Conservation (phyloP, 2,797 vertebrate species). For the Antrozous pallidus region DNA sequence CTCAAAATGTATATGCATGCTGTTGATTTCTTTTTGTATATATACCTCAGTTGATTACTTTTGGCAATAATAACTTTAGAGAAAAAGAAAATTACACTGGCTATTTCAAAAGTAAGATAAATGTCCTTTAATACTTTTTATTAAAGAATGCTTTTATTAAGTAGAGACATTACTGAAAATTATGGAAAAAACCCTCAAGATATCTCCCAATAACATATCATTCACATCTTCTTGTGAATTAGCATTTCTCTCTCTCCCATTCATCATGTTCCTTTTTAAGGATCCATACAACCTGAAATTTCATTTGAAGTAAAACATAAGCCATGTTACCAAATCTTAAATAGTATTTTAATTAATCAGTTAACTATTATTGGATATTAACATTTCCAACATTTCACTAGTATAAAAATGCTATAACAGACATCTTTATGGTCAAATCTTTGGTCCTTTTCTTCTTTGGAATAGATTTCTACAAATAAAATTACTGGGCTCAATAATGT, state of each 20-base stretch:
- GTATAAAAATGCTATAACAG: not conserved
- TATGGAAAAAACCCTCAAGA: not conserved
- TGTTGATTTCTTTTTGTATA: not conserved
- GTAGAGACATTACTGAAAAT: not conserved
- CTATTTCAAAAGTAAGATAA: not conserved
- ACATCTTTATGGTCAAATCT: not conserved
- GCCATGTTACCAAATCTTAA: not conserved
- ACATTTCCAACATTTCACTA: not conserved
- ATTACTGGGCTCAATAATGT: not conserved
- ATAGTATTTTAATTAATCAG: not conserved
- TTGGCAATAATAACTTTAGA: not conserved
- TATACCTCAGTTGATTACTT: not conserved
- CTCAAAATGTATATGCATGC: not conserved
- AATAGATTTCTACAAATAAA: not conserved
- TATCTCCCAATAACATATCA: not conserved
- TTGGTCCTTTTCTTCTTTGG: not conserved
- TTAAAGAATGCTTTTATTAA: not conserved
- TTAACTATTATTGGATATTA: not conserved
- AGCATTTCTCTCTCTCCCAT: not conserved
- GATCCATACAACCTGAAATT: not conserved
- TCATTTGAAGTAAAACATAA: not conserved
- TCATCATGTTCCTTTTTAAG: not conserved
- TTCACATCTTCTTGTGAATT: not conserved
- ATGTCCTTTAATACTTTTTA: not conserved
- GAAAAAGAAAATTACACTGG: not conserved